Base-by-base conservation (phyloP, 2,888 invertebrate genomes). In the Amphipyra berbera region DNA sequence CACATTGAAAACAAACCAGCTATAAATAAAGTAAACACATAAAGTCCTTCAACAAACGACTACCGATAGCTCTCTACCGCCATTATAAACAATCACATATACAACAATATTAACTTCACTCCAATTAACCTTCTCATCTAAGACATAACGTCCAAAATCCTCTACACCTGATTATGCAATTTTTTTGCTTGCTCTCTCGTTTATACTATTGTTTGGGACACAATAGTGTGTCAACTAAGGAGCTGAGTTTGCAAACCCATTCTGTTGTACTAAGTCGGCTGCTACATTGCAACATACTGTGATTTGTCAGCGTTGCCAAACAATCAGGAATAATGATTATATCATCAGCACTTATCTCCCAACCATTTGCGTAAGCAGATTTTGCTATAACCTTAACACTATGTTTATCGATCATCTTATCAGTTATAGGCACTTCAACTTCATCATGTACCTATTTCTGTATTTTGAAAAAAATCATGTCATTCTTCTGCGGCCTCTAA, bases 151-250 rank as follows among this genome's bases (percentile, higher is more conserved):
- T 68, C 45, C 40, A 73, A 63, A 59, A 54, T 78, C 52, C 60
- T 48, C 27, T 65, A 55, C 48, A 68, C 53, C 44, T 59, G 62
- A 55, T 69, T 55, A 63, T 54, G 76, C 60, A 66, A 49, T 68
- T 65, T 69, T 78, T 77, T 73, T 64, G 65, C 52, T 69, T 70
- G 63, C 58, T 42, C 64, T 71, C 52, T 68, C 66, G 64, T 62
- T 47, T 67, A 60, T 65, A 63, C 81, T 77, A 87, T 88, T 89
- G 88, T 88, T 83, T 78, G 49, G 62, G 61, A 77, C 59, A 89
- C 86, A 88, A 89, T 88, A 73, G 82, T 80, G 81, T 81, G 84
- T 81, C 83, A 83, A 81, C 79, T 65, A 80, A 79, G 81, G 82
- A 73, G 78, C 69, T 76, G 79, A 82, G 79, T 87, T 82, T 75